Evolutionary conservation across 1,140 invertebrate species (phyloP).

Genomic region (Rhagoletis pomonella): DNA sequence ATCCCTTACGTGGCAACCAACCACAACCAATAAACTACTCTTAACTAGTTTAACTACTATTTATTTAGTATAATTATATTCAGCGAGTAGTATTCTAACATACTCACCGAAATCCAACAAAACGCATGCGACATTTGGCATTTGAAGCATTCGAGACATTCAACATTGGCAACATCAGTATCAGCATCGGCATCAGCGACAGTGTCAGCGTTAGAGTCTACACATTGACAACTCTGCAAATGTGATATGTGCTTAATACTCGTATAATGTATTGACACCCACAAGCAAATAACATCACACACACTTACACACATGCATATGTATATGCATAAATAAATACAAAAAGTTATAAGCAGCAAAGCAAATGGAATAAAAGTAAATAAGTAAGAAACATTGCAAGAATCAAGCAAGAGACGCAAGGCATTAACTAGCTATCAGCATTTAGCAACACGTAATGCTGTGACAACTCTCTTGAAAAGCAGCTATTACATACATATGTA

Average conservation of each 20-base stretch:
- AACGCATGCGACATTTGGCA: conserved; percentile 2
- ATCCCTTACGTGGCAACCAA: background rate
- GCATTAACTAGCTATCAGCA: background rate
- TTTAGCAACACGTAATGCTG: background rate
- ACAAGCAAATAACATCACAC: background rate
- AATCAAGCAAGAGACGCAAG: background rate
- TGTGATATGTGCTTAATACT: background rate
- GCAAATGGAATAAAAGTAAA: too few species aligned
- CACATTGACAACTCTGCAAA: background rate
- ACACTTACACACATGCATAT: background rate
- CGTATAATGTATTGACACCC: background rate
- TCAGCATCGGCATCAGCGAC: background rate
- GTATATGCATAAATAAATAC: background rate
- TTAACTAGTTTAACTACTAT: background rate
- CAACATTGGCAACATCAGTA: background rate
- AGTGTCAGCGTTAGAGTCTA: background rate
- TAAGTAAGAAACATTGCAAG: background rate
- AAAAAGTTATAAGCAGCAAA: too few species aligned
- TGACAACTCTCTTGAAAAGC: background rate
- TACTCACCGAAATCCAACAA: conserved; percentile 18
- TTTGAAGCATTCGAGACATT: background rate
- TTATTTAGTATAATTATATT: background rate
- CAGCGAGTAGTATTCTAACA: conserved; percentile 24
- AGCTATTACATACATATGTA: background rate
- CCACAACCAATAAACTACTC: background rate